Base-by-base conservation (phyloP, 2,113 vertebrate species). In the Baryphthengus martii region DNA sequence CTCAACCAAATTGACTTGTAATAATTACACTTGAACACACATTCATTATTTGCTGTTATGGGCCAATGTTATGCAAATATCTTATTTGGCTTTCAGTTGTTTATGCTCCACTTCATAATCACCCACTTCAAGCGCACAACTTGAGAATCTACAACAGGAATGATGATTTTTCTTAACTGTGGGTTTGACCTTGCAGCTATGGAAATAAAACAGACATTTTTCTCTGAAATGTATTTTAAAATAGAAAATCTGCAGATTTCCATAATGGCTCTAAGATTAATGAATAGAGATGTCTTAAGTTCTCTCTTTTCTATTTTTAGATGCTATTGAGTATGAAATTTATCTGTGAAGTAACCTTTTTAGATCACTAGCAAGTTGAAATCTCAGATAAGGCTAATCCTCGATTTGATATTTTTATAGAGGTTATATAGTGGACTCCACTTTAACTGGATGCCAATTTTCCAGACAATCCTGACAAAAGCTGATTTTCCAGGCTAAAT, bases 401-500 rank as follows among this genome's bases (percentile, higher is more conserved):
- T 88, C 75, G 59, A 61, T 89, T 74, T 81, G 42, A 35, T 67
- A 44, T 84, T 95, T 95, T 95, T 58, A 44, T 40, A 61, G 77
- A 85, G 73, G 71, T 79, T 89, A 47, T 67, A 21, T 31, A 90
- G 40, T 75, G 31, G 44, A 59, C 67, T 95, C 7, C 7, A 55
- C 58, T 85, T 76, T 21, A 90, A 71, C 50, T 72, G 59, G 47
- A 74, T 85, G 56, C 42, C 67, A 81, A 16, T 88, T 86, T 9
- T 81, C 44, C 55, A 81, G 65, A 86, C 72, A 90, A 84, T 90
- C 76, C 65, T 62, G 82, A 67, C 16, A 85, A 94, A 89, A 93
- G 75, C 55, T 93, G 78, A 94, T 91, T 95, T 96, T 85, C 78
- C 29, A 81, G n/a, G 23, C 28, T 88, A 93, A 91, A 90, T 63